Conservation (phyloP, 2,113 vertebrate species). For the Oriolus oriolus region DNA sequence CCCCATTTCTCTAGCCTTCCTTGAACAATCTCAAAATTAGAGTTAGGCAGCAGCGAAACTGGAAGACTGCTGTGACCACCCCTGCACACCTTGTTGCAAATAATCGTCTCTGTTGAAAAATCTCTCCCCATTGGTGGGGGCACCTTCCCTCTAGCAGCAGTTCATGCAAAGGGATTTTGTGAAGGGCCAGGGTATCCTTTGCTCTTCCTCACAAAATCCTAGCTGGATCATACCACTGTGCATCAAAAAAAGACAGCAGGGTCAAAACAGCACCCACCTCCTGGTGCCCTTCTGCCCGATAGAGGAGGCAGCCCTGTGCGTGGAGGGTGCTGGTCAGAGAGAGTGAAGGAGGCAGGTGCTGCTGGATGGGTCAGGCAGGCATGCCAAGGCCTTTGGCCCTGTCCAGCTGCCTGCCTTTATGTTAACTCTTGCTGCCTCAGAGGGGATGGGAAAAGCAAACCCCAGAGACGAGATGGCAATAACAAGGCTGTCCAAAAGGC, state of each 20-base stretch:
- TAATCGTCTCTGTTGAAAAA: background rate
- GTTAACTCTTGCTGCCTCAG: background rate
- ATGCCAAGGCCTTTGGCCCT: background rate
- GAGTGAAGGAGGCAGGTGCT: background rate
- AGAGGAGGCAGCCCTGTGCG: rapidly evolving
- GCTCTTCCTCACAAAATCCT: background rate
- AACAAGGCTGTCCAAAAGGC: background rate
- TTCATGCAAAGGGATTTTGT: background rate
- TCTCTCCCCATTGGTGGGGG: background rate
- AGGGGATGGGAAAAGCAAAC: background rate
- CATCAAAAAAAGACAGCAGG: background rate
- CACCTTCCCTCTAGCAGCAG: background rate
- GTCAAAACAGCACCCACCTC: rapidly evolving
- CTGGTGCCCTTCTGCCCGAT: rapidly evolving
- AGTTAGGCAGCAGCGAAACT: background rate
- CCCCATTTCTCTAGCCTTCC: background rate
- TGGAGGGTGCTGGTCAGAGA: rapidly evolving
- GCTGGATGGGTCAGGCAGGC: rapidly evolving
- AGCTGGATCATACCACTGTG: rapidly evolving
- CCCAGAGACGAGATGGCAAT: background rate
- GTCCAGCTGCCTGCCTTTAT: background rate
- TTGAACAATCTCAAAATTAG: background rate
- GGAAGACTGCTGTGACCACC: background rate
- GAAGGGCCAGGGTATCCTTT: background rate
- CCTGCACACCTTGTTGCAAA: background rate